phyloP scores from a whole-genome alignment of 2,797 vertebrate species.

The Hydrocynus forskahlii region DNA sequence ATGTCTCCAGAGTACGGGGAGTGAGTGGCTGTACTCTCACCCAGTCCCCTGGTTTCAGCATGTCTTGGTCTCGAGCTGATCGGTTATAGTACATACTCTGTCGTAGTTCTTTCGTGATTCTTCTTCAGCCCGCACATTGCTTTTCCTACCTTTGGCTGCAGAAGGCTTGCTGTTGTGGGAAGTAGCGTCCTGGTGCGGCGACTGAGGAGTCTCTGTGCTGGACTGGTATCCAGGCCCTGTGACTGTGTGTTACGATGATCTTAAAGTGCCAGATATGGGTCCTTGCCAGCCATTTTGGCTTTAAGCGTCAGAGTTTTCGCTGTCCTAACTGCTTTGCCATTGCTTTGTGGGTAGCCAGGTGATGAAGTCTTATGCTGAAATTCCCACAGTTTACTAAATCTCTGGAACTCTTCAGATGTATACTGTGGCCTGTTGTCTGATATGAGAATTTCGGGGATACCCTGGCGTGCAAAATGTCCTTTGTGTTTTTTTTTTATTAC shows the following conservation, averaged over 20 bases:
- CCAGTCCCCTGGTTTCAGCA: slow-evolving; percentile 20
- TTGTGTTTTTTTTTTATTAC: slow-evolving; percentile 38
- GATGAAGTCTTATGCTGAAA: slow-evolving; percentile 36
- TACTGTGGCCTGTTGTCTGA: slow-evolving; percentile 17
- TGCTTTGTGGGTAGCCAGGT: slow-evolving; percentile 20
- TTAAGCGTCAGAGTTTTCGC: not conserved
- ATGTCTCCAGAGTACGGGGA: slow-evolving; percentile 25
- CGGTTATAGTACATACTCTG: slow-evolving; percentile 38
- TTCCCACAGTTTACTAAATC: slow-evolving; percentile 37
- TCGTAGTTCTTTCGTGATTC: slow-evolving; percentile 24
- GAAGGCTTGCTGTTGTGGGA: slow-evolving; percentile 1
- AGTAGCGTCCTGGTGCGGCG: not conserved
- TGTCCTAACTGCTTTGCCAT: not conserved
- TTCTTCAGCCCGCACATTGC: not conserved
- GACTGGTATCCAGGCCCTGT: not conserved
- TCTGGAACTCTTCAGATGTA: slow-evolving; percentile 25
- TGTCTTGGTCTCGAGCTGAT: slow-evolving; percentile 32
- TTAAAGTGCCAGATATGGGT: slow-evolving; percentile 14
- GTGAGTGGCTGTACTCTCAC: slow-evolving; percentile 41
- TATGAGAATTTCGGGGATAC: slow-evolving; percentile 24
- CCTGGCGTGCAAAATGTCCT: slow-evolving; percentile 36
- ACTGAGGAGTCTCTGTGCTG: not conserved
- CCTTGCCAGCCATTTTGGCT: slow-evolving; percentile 21
- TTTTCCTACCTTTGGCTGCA: slow-evolving; percentile 2
- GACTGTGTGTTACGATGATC: slow-evolving; percentile 5